phyloP scores from a whole-genome alignment of 2,113 vertebrate genomes.

The Calyptomena viridis region DNA sequence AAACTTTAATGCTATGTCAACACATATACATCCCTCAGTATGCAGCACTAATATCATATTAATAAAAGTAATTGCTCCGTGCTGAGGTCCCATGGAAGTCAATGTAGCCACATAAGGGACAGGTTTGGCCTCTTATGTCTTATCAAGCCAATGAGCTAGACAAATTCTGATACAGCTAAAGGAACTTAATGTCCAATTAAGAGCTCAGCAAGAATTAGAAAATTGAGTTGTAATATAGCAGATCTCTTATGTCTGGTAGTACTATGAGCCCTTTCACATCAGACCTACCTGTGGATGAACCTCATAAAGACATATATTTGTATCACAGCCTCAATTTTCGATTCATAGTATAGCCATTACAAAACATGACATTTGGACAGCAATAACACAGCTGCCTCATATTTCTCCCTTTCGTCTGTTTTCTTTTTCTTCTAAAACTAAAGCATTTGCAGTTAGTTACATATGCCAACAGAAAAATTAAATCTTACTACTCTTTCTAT shows the following conservation, averaged over 20 bases:
- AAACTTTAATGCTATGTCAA: background rate
- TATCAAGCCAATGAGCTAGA: conserved; percentile 20
- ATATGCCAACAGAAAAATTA: background rate
- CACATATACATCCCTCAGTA: background rate
- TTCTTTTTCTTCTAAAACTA: background rate
- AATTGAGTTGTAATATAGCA: background rate
- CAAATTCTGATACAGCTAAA: background rate
- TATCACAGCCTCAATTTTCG: background rate
- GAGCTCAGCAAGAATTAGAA: background rate
- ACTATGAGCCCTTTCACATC: background rate
- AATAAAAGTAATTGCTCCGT: background rate
- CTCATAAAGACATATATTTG: background rate
- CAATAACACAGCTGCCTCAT: background rate
- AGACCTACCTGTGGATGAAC: background rate
- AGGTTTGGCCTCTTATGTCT: background rate
- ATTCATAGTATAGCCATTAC: background rate
- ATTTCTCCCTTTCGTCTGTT: background rate
- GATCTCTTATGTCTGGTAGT: conserved; percentile 6
- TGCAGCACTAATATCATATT: background rate
- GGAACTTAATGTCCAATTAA: conserved; percentile 17
- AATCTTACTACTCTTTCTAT: background rate
- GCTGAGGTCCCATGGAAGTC: background rate
- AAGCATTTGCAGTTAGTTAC: background rate
- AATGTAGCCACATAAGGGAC: background rate
- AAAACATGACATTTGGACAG: background rate